Percentiles rank a stretch among this genome's conserved stretches.
phyloP scores from a whole-genome alignment of 2,888 invertebrate species.

The Athalia cordata region DNA sequence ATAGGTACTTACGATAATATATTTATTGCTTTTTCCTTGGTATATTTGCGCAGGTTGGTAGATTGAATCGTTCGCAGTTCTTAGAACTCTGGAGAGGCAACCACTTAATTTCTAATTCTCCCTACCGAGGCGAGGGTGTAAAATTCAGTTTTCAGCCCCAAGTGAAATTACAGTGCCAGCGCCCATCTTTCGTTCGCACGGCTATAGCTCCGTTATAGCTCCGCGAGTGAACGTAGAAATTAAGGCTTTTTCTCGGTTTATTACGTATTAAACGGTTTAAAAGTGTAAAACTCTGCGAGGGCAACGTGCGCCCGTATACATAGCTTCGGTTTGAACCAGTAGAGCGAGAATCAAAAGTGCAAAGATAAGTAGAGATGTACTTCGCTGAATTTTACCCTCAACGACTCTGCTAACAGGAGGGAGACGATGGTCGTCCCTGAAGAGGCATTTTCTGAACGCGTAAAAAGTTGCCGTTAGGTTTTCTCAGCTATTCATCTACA shows the following conservation, averaged over 20 bases:
- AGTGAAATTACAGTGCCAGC: not conserved
- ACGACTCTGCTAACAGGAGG: not conserved
- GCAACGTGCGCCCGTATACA: not conserved
- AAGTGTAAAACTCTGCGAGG: constrained; percentile 12
- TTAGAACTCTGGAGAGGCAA: not conserved
- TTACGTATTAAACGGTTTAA: constrained; percentile 37
- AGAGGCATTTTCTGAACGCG: constrained; percentile 35
- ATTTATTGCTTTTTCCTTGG: too few relatives aligned
- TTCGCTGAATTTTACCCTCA: too few relatives aligned
- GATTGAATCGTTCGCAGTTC: not conserved
- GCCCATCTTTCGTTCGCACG: not conserved
- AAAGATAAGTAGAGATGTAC: not conserved
- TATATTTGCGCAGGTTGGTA: not conserved
- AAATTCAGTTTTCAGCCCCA: constrained; percentile 11
- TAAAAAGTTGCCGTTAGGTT: constrained; percentile 13
- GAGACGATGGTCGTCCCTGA: constrained; percentile 3
- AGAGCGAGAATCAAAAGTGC: not conserved
- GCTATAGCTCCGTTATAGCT: not conserved
- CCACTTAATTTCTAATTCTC: constrained; percentile 27
- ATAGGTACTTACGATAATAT: too few relatives aligned
- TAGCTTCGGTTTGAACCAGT: not conserved
- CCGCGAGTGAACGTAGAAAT: constrained; percentile 19
- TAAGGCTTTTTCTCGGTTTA: constrained; percentile 27
- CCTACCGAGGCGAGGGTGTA: not conserved
- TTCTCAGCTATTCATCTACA: constrained; percentile 17